Base-by-base conservation (phyloP, 2,888 invertebrate genomes). In the Nemoura dubitans region DNA sequence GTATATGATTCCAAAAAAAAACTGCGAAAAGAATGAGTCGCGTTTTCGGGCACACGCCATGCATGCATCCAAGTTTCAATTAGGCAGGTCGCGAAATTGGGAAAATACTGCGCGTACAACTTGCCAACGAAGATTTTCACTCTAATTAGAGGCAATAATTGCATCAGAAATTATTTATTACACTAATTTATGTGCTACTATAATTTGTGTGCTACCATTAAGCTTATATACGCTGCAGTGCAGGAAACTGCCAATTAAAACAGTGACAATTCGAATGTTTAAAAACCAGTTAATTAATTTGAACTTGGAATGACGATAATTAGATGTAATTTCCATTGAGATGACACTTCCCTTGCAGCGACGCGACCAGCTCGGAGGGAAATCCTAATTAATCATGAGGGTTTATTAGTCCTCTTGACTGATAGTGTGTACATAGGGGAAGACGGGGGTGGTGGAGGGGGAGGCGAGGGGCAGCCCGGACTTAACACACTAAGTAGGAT, bases 211-310 rank as follows among this genome's bases (percentile, higher is more conserved):
- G n/a, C n/a, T 81, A 1, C 28, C 81, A 29, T 27, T 78, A 81
- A 28, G 81, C 14, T 14, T 27, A 16, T 27, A 83, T 59, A n/a
- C n/a, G n/a, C n/a, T n/a, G n/a, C n/a, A n/a, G n/a, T n/a, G n/a
- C 84, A 84, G 84, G 84, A 84, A 84, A 59, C 84, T n/a, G 28
- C 59, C 84, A 59, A 84, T 84, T 84, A 84, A 84, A 59, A 84
- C 43, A 26, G 29, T 29, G 27, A 30, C 28, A 76, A 27, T 25
- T 76, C 83, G 16, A 43, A 42, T 83, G 83, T 83, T 88, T 87
- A 86, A 88, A 87, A 88, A 87, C n/a, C 85, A 87, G 87, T 88
- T 88, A 88, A 88, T 88, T 88, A 88, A 88, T 88, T 88, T 86
- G 87, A 88, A 88, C 88, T 88, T 87, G 88, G 30, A 77, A 76